Evolutionary conservation across 2,797 vertebrate genomes (phyloP), one percentile per base, ranked within the genome.

Genomic region (Anableps anableps): DNA sequence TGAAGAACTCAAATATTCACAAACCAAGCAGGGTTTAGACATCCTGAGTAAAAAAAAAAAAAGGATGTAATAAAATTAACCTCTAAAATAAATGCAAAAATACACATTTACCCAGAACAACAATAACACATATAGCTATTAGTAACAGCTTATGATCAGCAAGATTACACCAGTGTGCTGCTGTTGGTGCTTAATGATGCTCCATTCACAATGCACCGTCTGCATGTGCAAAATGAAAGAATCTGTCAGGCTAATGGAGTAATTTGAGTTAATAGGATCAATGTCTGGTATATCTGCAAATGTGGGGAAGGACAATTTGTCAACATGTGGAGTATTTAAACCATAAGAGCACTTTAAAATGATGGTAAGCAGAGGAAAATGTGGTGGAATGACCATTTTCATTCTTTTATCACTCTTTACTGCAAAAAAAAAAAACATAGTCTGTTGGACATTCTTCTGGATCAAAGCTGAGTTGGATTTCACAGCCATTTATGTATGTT

Each of bases 251-350:
- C 77, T 93, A 91, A 93, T 86, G 88, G 85, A 77, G 70, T 91
- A 86, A 91, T 90, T 88, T 72, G 50, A 91, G 91, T 85, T 79
- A 92, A 92, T 82, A 82, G 80, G 83, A 91, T 91, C 86, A 89
- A 92, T 88, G 81, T 41, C 58, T 66, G 77, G 75, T 64, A 58
- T 70, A 77, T 26, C 68, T 58, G 51, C 4, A 43, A 19, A 55
- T 55, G 34, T 75, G 53, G 5, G 62, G 68, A 77, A 64, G 75
- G 45, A 62, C 43, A 78, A 77, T 80, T 48, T 83, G 79, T 88
- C 79, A 79, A 80, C 93, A 83, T 89, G 82, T 80, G 66, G 36
- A 87, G 85, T 9, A 16, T 7, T 55, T 38, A 26, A 50, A 53
- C 31, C 21, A 34, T 74, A 26, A 38, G 5, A 53, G 36, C 11